Base-by-base conservation (phyloP, 2,113 vertebrate species). In the Nothocercus julius region DNA sequence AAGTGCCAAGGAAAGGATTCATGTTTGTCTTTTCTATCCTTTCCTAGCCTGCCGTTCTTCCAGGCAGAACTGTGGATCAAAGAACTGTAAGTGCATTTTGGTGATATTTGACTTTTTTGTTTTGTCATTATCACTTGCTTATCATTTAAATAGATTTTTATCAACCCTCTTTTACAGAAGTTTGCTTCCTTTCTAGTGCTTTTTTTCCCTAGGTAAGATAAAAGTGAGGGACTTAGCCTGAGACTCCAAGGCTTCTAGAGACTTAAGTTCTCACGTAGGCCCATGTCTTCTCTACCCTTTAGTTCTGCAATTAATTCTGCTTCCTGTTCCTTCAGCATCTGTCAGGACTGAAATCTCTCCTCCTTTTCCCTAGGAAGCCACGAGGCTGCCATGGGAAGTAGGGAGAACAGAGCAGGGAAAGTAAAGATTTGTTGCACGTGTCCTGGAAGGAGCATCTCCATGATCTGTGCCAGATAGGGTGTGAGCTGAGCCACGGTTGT, bases 61-160 rank as follows among this genome's bases (percentile, higher is more conserved):
- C 98, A 99, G 87, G 98, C 99, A 1, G 99, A 99, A 59, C 96
- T 99, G 13, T 99, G 99, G 99, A 99, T 99, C 97, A 99, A 99
- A 98, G 99, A 99, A 97, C 94, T 99, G 99, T 99, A 96, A 99
- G 99, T 98, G 40, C 25, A 25, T 15, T 25, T 92, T 95, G 32
- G 30, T 4, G 91, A 63, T 74, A 34, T 78, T 42, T 84, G 45
- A 16, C 40, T 86, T 28, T 42, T 79, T 45, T 45, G 13, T 45
- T n/a, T 42, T 58, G 7, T n/a, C 56, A 25, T 78, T 27, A 10
- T 36, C 34, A 36, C 36, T 53, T 72, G 61, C 34, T 62, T 20
- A 36, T 28, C 38, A 40, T 88, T 64, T 34, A 79, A 59, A 49
- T 30, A 73, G 54, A 19, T 73, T 45, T 20, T 34, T 72, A 17